Conservation (phyloP, 2,888 invertebrate species). For the Agrypnus murinus region DNA sequence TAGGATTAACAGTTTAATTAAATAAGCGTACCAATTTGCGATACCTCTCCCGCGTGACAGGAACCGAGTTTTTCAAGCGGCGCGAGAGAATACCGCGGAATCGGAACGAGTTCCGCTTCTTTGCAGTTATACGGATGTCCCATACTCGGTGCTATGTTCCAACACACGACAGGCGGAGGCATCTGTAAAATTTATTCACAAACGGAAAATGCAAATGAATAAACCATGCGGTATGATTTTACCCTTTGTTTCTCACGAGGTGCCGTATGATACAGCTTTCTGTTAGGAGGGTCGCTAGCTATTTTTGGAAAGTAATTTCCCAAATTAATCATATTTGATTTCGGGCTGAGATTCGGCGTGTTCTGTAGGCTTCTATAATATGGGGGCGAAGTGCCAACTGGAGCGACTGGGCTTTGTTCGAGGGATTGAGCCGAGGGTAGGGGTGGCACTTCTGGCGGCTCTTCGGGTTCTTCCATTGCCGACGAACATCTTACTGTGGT, state of each 20-base stretch:
- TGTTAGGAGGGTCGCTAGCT: slow-evolving; percentile 70
- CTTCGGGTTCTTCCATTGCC: slow-evolving; percentile 60
- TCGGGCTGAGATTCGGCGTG: slow-evolving; percentile 67
- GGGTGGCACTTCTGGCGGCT: slow-evolving; percentile 67
- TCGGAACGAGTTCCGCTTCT: slow-evolving; percentile 75
- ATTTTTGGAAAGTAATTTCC: slow-evolving; percentile 69
- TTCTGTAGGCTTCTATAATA: slow-evolving; percentile 69
- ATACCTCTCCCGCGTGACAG: slow-evolving; percentile 76
- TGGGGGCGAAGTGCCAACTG: slow-evolving; percentile 61
- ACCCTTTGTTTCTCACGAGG: slow-evolving; percentile 77
- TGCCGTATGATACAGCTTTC: slow-evolving; percentile 76
- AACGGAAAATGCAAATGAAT: slow-evolving; percentile 18
- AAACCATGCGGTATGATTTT: slow-evolving; percentile 48
- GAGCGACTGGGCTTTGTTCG: slow-evolving; percentile 53
- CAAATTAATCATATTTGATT: slow-evolving; percentile 69
- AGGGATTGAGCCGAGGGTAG: slow-evolving; percentile 64
- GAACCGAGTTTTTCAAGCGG: slow-evolving; percentile 75
- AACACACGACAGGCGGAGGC: slow-evolving; percentile 75
- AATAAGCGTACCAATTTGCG: slow-evolving; percentile 52
- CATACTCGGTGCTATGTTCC: slow-evolving; percentile 79
- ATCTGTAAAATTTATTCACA: slow-evolving; percentile 68
- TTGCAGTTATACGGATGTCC: slow-evolving; percentile 75
- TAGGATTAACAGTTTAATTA: slow-evolving; percentile 56
- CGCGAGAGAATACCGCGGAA: slow-evolving; percentile 74
- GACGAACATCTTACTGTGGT: slow-evolving; percentile 66